A percentile compares a stretch with the other conserved stretches of the same genome.
These are phyloP conservation scores for Eugnorisma glareosa DNA, from an alignment of 2,888 invertebrate genomes.

Conservation along the genomic window DNA sequence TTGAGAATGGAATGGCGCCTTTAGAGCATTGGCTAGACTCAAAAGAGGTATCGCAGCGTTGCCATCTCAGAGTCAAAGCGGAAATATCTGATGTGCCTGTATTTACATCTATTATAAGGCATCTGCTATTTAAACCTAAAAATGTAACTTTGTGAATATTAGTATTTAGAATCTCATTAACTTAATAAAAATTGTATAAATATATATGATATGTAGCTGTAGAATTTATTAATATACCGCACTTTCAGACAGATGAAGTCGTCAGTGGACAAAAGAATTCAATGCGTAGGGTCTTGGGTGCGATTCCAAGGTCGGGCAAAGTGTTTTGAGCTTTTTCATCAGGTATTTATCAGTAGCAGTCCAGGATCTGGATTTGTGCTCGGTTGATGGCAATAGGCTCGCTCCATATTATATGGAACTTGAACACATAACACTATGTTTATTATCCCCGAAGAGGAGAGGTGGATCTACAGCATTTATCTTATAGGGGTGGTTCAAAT, in stretches of 20 bases:
- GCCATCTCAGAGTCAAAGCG: background rate
- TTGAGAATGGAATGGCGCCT: too few species aligned
- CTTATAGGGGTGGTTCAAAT: too few species aligned
- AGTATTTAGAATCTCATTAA: slow-evolving; percentile 63
- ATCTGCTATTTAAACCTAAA: background rate
- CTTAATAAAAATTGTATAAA: slow-evolving; percentile 42
- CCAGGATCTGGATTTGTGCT: background rate
- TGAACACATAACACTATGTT: background rate
- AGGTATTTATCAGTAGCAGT: background rate
- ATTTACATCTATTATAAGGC: background rate
- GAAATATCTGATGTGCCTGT: slow-evolving; percentile 1
- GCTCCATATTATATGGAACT: background rate
- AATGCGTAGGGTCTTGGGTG: too few species aligned
- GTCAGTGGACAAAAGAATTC: background rate
- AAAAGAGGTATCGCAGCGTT: background rate
- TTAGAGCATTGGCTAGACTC: background rate
- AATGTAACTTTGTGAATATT: slow-evolving; percentile 60
- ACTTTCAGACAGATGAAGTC: slow-evolving; percentile 23
- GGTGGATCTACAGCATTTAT: too few species aligned
- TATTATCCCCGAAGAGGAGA: too few species aligned
- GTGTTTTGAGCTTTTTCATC: background rate
- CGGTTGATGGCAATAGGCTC: background rate
- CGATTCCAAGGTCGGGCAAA: background rate
- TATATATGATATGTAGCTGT: slow-evolving; percentile 41
- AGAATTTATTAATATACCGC: slow-evolving; percentile 9